phyloP scores from a whole-genome alignment of 2,113 vertebrate species.

The Cariama cristata region DNA sequence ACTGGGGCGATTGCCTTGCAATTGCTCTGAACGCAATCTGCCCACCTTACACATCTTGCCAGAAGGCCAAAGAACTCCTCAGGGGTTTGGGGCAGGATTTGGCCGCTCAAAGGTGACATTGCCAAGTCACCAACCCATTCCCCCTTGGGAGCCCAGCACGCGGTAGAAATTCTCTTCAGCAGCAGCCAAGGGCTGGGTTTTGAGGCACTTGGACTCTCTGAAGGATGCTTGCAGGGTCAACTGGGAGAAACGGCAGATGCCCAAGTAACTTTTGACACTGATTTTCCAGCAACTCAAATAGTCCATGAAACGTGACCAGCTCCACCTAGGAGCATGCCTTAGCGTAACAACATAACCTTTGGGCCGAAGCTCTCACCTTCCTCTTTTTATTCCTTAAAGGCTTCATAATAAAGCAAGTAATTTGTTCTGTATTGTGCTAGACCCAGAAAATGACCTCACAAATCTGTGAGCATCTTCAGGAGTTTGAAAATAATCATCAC shows the following conservation, averaged over 20 bases:
- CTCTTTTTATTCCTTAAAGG: background rate
- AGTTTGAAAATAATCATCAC: background rate
- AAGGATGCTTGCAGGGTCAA: background rate
- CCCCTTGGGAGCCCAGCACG: background rate
- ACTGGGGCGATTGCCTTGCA: background rate
- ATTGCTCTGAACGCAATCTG: accelerated
- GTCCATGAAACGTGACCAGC: background rate
- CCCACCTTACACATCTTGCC: background rate
- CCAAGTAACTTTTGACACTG: background rate
- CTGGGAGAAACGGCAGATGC: background rate
- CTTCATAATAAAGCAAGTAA: background rate
- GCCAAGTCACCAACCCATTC: accelerated
- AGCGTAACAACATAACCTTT: accelerated
- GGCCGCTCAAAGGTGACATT: background rate
- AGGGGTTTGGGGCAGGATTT: background rate
- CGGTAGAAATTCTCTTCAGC: background rate
- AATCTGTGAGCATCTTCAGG: background rate
- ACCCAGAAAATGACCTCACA: background rate
- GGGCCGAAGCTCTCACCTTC: background rate
- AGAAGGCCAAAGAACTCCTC: background rate
- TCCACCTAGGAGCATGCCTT: background rate
- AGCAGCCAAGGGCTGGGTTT: background rate
- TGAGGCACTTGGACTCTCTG: background rate
- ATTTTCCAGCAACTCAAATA: background rate
- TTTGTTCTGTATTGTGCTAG: background rate